Conservation (phyloP, 2,113 vertebrate species). For the Jaculus jaculus region DNA sequence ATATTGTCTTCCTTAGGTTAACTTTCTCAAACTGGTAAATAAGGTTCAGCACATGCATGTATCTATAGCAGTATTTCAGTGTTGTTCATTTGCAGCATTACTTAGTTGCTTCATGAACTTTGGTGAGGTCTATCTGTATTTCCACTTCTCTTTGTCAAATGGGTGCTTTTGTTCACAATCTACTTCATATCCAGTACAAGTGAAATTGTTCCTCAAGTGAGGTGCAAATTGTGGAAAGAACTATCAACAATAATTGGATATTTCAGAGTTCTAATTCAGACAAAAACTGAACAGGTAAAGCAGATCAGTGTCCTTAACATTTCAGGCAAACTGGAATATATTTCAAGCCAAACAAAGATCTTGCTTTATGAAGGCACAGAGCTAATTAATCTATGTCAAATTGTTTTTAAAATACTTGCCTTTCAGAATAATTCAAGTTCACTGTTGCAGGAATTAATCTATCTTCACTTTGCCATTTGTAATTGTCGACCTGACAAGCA, state of each 20-base stretch:
- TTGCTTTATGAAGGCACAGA: constrained; percentile 59
- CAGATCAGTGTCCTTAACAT: neutral
- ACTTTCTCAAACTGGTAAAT: neutral
- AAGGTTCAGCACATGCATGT: neutral
- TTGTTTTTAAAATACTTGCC: constrained; percentile 68
- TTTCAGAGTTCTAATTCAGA: constrained; percentile 51
- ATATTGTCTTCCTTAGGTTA: neutral
- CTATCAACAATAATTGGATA: neutral
- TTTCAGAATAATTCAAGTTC: constrained; percentile 66
- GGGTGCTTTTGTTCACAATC: constrained; percentile 14
- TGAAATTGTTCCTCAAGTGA: constrained; percentile 23
- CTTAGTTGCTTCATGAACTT: neutral
- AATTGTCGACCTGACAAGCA: constrained; percentile 65
- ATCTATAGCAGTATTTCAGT: neutral
- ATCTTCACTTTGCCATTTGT: constrained; percentile 66
- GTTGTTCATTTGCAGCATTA: neutral
- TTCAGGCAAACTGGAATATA: neutral
- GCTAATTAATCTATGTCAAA: constrained; percentile 71
- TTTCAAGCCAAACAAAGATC: constrained; percentile 53
- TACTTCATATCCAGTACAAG: neutral
- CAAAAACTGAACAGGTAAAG: constrained; percentile 5
- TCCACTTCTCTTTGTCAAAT: neutral
- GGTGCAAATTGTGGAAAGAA: neutral
- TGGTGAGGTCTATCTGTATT: neutral
- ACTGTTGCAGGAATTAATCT: constrained; percentile 68